Conservation (phyloP, 2,113 vertebrate genomes). For the Gallinago paraguaiae region DNA sequence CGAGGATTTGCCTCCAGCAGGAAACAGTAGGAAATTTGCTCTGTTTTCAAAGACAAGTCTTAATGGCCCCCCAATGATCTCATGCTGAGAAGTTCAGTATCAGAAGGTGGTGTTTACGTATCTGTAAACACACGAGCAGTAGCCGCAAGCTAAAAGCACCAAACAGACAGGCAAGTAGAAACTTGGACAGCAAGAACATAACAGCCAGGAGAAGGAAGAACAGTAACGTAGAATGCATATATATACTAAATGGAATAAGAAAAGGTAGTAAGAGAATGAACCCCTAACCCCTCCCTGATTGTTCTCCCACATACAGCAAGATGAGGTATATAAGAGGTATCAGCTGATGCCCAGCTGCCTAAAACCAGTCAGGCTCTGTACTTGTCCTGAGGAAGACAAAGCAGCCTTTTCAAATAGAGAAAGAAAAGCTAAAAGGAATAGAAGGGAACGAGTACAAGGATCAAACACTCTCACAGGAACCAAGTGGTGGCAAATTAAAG, state of each 20-base stretch:
- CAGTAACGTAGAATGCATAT: too few relatives aligned
- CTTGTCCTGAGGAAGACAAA: neutral
- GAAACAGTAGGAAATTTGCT: neutral
- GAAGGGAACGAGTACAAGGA: neutral
- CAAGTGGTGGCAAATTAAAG: neutral
- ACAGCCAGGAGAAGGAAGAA: neutral
- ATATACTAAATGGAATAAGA: neutral
- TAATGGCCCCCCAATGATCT: neutral
- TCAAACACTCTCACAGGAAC: neutral
- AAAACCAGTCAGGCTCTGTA: neutral
- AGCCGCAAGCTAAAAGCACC: neutral
- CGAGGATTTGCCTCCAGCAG: neutral
- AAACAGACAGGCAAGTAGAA: neutral
- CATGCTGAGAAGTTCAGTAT: neutral
- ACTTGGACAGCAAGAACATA: neutral
- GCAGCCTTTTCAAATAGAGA: neutral
- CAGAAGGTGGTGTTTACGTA: neutral
- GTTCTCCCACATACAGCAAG: neutral
- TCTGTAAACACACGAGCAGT: neutral
- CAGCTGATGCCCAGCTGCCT: neutral
- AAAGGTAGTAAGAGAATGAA: neutral
- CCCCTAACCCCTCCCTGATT: neutral
- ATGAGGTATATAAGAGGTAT: neutral
- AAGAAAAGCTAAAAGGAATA: neutral
- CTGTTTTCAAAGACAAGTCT: neutral